phyloP scores from a whole-genome alignment of 2,113 vertebrate genomes.

The Oncorhynchus masou region DNA sequence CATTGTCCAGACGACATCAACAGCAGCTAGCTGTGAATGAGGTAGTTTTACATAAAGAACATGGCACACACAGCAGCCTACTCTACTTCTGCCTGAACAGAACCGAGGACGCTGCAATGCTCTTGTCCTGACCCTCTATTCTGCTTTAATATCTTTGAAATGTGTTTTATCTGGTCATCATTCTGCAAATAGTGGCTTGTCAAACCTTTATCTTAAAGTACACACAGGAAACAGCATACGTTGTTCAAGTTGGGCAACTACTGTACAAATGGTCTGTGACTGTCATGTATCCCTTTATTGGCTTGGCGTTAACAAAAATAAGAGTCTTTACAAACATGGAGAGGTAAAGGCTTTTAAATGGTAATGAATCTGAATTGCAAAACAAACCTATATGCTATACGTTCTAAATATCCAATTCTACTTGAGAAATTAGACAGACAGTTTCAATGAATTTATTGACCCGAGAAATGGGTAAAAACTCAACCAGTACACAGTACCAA shows the following conservation, averaged over 20 bases:
- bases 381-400: background rate
- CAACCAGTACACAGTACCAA: slow-evolving; percentile 36
- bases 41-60: background rate
- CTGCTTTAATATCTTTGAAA: background rate
- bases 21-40: background rate
- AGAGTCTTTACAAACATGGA: background rate
- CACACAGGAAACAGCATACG: background rate
- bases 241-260: background rate
- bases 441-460: slow-evolving; percentile 69
- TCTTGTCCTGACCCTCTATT: too few relatives aligned
- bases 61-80: background rate
- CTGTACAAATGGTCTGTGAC: background rate
- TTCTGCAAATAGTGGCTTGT: background rate
- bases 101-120: background rate
- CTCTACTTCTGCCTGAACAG: background rate
- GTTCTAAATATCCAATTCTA: background rate
- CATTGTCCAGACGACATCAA: background rate
- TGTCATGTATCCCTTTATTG: background rate
- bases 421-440: background rate
- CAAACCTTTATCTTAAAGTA: background rate
- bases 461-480: slow-evolving; percentile 44
- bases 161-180: background rate
- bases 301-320: background rate
- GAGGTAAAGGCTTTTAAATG: background rate
- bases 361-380: background rate